Base-by-base conservation (phyloP, 2,888 invertebrate genomes). In the Colletes collaris region DNA sequence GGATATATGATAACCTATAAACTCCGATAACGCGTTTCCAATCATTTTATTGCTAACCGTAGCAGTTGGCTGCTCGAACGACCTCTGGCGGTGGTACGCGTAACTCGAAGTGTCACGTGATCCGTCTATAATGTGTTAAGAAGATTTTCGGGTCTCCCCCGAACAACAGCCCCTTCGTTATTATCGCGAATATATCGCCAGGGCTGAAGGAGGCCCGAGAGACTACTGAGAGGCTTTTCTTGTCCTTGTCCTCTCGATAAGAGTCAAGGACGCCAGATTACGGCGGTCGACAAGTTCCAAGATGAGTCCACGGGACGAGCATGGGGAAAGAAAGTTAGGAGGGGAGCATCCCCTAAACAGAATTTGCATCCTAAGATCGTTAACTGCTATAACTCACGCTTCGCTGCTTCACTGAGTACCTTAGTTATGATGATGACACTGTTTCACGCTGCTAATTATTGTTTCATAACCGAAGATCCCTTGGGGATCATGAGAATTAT, bases 151-250 rank as follows among this genome's bases (percentile, higher is more conserved):
- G 4, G 16, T 79, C 37, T 52, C 4, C 55, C 37, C n/a, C n/a
- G 49, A 67, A 55, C 27, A 44, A 6, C 37, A 27, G 40, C 50
- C 40, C 19, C 46, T 52, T 75, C 66, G 58, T 55, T 56, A 50
- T 82, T 82, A 69, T 69, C 58, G 27, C 5, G n/a, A n/a, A 68
- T 49, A 49, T 60, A 70, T 69, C 52, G 71, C 16, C 4, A 7
- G 0, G 60, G 10, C 27, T 52, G n/a, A 71, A 78, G 68, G 44
- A 52, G 53, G 59, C 49, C 35, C 53, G n/a, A 6, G 58, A 78
- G 63, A 53, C 55, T 65, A 35, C 37, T 37, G 40, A 76, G 55
- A 72, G 37, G 16, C 66, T 84, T 80, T 63, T 8, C 76, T 53
- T 75, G 63, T 77, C 60, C 68, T 27, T 50, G 40, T n/a, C 40